Conservation (phyloP, 1,140 invertebrate genomes). For the Drosophila sechellia region DNA sequence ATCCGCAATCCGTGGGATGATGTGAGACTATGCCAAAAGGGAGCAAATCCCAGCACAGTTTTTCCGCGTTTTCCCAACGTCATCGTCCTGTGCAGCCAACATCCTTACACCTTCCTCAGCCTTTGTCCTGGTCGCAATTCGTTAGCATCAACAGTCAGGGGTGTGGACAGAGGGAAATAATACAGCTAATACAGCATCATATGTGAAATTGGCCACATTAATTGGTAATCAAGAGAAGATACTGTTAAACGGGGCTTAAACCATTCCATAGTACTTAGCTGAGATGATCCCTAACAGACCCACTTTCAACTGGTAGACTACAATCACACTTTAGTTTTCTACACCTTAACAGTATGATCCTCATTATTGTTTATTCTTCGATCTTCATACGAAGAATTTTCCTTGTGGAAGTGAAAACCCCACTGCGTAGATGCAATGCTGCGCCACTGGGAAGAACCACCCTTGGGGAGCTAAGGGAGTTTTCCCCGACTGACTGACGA, state of each 20-base stretch:
- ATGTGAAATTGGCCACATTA: too few species aligned
- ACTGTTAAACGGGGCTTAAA: too few species aligned
- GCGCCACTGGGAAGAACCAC: slow-evolving; percentile 12
- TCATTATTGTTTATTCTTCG: too few species aligned
- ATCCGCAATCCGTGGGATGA: slow-evolving; percentile 20
- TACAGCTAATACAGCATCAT: too few species aligned
- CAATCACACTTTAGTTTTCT: too few species aligned
- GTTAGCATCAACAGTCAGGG: slow-evolving; percentile 12
- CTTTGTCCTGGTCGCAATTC: slow-evolving; percentile 31
- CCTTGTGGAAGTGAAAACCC: not conserved
- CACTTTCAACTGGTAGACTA: too few species aligned
- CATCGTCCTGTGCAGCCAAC: slow-evolving; percentile 64
- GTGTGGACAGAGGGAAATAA: not conserved
- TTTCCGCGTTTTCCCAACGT: slow-evolving; percentile 36
- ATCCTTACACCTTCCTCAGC: slow-evolving; percentile 20
- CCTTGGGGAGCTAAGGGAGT: slow-evolving; percentile 35
- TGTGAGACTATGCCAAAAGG: slow-evolving; percentile 48
- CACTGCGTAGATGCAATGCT: not conserved
- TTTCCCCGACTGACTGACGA: slow-evolving; percentile 49
- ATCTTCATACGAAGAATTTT: too few species aligned
- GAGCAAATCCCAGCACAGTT: slow-evolving; percentile 71
- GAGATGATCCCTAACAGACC: too few species aligned
- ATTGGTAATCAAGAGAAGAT: not conserved
- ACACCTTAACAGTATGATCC: too few species aligned
- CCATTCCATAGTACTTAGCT: too few species aligned